phyloP scores from a whole-genome alignment of 53 echinoderm and acorn worm species.

The Stichopus horrens region DNA sequence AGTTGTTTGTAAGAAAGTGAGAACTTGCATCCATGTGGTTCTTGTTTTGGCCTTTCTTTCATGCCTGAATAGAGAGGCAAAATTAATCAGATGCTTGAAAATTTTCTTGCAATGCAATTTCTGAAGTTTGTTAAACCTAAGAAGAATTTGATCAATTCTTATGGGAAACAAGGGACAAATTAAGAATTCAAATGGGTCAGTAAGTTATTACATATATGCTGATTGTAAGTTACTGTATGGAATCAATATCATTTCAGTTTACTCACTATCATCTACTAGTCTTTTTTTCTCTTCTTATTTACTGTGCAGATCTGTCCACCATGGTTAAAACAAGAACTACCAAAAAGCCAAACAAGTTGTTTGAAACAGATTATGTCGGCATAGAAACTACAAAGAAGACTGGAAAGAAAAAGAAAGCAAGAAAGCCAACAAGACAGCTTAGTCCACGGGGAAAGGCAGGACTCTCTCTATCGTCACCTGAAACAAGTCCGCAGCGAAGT shows the following conservation, averaged over 20 bases:
- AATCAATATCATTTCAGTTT: background rate
- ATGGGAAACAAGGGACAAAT: too few species aligned
- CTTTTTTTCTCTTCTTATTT: background rate
- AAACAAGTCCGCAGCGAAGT: constrained; percentile 1
- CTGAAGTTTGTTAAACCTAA: background rate
- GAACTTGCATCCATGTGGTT: too few species aligned
- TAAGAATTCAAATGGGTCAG: background rate
- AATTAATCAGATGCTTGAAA: too few species aligned
- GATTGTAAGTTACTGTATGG: too few species aligned
- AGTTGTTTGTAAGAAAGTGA: too few species aligned
- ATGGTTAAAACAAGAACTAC: constrained; percentile 43
- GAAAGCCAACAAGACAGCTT: constrained; percentile 10
- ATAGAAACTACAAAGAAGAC: constrained; percentile 7
- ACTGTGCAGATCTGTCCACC: background rate
- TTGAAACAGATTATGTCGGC: constrained; percentile 30
- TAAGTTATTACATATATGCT: background rate
- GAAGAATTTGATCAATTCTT: too few species aligned
- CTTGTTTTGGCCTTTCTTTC: too few species aligned
- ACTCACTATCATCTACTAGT: background rate
- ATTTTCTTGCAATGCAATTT: too few species aligned
- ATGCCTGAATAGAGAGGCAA: too few species aligned
- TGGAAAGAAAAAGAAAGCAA: constrained; percentile 29
- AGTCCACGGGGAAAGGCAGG: constrained; percentile 11
- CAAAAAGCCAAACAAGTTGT: constrained; percentile 40
- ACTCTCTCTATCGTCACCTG: background rate